phyloP scores from a whole-genome alignment of 2,113 vertebrate species.

The Calidris pygmaea region DNA sequence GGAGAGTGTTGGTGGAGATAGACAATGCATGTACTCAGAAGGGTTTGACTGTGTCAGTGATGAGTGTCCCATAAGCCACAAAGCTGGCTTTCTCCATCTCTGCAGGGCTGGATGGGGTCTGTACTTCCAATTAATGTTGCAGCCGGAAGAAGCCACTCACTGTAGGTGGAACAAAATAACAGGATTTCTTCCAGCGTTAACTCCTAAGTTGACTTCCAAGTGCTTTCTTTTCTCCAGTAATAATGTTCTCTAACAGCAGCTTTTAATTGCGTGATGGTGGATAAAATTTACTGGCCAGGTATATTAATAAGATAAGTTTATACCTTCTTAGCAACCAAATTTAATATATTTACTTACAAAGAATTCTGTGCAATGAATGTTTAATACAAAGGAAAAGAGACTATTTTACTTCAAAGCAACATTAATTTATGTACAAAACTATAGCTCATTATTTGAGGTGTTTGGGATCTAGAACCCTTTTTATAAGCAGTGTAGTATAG shows the following conservation, averaged over 20 bases:
- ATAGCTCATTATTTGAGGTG: constrained; percentile 33
- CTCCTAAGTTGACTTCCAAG: constrained; percentile 44
- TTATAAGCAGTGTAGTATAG: constrained; percentile 49
- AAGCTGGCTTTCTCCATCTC: neutral
- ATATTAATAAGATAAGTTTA: constrained; percentile 50
- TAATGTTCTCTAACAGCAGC: constrained; percentile 3
- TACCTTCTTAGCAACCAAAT: constrained; percentile 69
- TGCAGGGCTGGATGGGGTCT: constrained; percentile 32
- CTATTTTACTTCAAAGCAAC: constrained; percentile 67
- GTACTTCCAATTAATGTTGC: constrained; percentile 53
- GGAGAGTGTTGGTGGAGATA: neutral
- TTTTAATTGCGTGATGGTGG: constrained; percentile 30
- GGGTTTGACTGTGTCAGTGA: neutral
- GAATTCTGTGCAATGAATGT: constrained; percentile 60
- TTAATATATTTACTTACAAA: constrained; percentile 72
- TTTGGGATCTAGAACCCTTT: constrained; percentile 41
- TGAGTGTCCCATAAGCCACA: neutral
- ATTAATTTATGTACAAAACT: constrained; percentile 65
- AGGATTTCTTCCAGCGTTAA: constrained; percentile 31
- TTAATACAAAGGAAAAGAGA: constrained; percentile 59
- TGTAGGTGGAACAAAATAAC: neutral
- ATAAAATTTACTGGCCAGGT: constrained; percentile 39
- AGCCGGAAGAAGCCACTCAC: neutral
- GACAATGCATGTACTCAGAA: neutral
- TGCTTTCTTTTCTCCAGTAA: constrained; percentile 50